A percentile compares a stretch with the other conserved stretches of the same genome.
Conservation (phyloP, 2,113 vertebrate species). For the Tupaia chinensis region DNA sequence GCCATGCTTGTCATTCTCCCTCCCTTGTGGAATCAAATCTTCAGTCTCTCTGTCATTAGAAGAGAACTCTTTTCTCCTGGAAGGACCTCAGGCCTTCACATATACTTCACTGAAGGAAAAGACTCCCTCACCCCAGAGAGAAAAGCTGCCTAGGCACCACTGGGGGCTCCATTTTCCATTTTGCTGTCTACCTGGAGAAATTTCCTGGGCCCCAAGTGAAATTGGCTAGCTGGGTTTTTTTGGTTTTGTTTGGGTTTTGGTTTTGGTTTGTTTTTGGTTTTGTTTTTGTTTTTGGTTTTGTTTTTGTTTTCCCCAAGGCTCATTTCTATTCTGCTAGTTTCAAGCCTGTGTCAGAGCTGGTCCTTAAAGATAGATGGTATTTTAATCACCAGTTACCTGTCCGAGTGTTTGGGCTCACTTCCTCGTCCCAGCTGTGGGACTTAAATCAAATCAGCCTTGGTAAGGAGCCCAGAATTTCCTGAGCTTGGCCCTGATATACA, state of each 20-base stretch:
- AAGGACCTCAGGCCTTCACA: neutral
- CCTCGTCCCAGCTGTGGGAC: neutral
- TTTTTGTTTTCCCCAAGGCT: neutral
- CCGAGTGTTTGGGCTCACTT: neutral
- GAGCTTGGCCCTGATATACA: neutral
- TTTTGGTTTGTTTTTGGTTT: too few species aligned
- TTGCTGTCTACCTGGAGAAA: slow-evolving; percentile 42
- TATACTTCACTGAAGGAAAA: slow-evolving; percentile 19
- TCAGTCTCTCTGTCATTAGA: neutral
- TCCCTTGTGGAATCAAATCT: neutral
- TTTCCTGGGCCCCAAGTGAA: slow-evolving; percentile 7
- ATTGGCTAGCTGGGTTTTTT: neutral
- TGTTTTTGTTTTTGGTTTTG: too few species aligned
- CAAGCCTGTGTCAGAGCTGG: neutral
- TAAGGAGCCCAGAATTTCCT: neutral
- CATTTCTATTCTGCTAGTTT: neutral
- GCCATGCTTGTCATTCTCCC: neutral
- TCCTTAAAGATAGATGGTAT: slow-evolving; percentile 1
- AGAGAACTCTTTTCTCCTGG: neutral
- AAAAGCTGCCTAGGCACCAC: neutral
- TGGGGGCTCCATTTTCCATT: neutral
- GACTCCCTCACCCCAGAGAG: neutral
- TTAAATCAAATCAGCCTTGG: neutral
- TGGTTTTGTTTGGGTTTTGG: too few species aligned
- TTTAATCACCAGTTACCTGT: neutral